These are phyloP conservation scores for Aix galericulata DNA, from an alignment of 2,113 vertebrate species.

Conservation along the genomic window DNA sequence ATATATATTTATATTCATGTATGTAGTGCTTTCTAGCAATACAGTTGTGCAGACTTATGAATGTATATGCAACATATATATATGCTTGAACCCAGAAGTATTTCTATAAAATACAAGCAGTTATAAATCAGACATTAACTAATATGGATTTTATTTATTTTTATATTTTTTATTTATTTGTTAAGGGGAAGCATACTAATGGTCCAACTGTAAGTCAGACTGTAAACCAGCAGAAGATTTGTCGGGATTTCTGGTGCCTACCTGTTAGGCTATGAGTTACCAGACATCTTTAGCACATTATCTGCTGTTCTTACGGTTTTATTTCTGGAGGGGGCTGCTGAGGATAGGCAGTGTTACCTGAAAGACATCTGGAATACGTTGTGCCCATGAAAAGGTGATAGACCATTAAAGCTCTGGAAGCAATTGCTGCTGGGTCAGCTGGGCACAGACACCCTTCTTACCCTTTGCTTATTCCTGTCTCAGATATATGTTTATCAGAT, in stretches of 20 bases:
- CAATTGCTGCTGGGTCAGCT: background rate
- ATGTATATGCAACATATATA: too few relatives aligned
- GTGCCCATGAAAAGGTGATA: background rate
- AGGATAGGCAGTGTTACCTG: too few relatives aligned
- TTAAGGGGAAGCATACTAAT: background rate
- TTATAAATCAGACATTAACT: background rate
- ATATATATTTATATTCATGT: background rate
- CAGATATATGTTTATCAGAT: background rate
- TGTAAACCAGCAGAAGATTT: background rate
- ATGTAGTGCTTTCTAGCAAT: background rate
- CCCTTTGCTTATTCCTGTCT: background rate
- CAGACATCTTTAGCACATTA: background rate
- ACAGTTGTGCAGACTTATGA: background rate
- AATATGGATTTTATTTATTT: background rate
- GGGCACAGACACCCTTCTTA: rapidly evolving
- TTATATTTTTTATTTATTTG: background rate
- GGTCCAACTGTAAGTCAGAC: background rate
- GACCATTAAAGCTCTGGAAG: background rate
- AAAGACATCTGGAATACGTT: background rate
- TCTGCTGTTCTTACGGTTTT: background rate
- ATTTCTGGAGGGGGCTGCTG: background rate
- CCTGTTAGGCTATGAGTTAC: background rate
- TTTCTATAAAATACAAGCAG: background rate
- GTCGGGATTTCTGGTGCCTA: background rate
- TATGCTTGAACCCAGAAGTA: background rate